Conservation (phyloP, 1,140 invertebrate genomes). For the Atta texana region DNA sequence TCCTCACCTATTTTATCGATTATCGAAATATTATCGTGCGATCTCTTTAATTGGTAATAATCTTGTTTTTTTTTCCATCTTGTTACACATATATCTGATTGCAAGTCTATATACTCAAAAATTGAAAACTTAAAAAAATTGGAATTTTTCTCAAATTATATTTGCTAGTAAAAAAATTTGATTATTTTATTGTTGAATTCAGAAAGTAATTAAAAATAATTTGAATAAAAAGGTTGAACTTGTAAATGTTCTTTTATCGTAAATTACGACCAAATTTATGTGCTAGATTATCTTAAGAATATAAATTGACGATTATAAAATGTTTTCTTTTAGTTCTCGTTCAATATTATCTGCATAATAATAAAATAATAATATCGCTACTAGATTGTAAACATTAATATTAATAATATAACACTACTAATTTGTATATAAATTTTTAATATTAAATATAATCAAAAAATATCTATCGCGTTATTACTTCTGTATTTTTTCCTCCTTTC, state of each 20-base stretch:
- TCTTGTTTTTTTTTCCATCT: conserved; percentile 30
- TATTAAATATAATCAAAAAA: conserved; percentile 85
- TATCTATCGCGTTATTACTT: conserved; percentile 77
- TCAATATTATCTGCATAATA: conserved; percentile 76
- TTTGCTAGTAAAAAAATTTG: not conserved
- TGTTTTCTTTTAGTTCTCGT: conserved; percentile 74
- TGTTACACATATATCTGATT: conserved; percentile 49
- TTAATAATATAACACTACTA: conserved; percentile 82
- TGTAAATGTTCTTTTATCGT: not conserved
- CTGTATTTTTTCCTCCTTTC: conserved; percentile 66
- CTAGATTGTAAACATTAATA: conserved; percentile 83
- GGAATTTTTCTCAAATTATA: not conserved
- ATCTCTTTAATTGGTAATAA: conserved; percentile 55
- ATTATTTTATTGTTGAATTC: not conserved
- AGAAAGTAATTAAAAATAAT: not conserved
- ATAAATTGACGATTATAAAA: conserved; percentile 78
- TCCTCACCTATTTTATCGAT: conserved; percentile 46
- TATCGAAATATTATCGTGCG: conserved; percentile 62
- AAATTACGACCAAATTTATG: conserved; percentile 36
- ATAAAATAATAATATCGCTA: conserved; percentile 75
- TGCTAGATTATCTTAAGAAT: conserved; percentile 62
- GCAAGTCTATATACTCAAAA: not conserved
- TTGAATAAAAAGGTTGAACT: not conserved
- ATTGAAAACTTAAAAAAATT: conserved; percentile 2
- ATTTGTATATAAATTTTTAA: conserved; percentile 82